Evolutionary conservation across 1,140 invertebrate genomes (phyloP).

Genomic region (Thalassaphorura encarpata): DNA sequence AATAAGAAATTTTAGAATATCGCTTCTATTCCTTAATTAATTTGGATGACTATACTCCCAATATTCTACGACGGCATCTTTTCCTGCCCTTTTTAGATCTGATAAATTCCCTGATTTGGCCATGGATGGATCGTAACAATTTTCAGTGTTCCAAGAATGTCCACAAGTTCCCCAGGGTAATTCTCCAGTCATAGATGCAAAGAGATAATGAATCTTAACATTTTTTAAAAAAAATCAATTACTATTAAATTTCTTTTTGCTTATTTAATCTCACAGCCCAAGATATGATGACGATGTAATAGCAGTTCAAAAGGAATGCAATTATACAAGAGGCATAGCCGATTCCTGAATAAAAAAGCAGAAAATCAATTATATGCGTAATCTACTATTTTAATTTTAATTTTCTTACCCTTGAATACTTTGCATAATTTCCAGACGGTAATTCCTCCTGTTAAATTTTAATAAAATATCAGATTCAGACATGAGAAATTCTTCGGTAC

Average conservation of each 20-base stretch:
- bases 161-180: slow-evolving; percentile 49
- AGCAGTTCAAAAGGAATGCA: slow-evolving; percentile 46
- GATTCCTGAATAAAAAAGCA: slow-evolving; percentile 38
- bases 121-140: slow-evolving; percentile 32
- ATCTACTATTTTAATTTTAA: not conserved
- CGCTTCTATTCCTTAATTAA: slow-evolving; percentile 1
- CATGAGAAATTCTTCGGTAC: no score
- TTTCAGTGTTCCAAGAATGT: slow-evolving; percentile 42
- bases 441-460: no score
- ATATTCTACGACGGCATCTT: slow-evolving; percentile 36
- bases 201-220: slow-evolving; percentile 42
- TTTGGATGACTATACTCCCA: slow-evolving; percentile 34
- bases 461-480: no score
- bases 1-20: slow-evolving; percentile 6
- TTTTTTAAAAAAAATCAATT: not conserved
- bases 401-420: slow-evolving; percentile 39
- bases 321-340: slow-evolving; percentile 49
- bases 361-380: not conserved
- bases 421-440: slow-evolving; percentile 43
- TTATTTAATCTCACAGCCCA: slow-evolving; percentile 39
- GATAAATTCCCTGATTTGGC: slow-evolving; percentile 8
- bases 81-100: slow-evolving; percentile 11
- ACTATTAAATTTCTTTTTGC: not conserved
- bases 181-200: slow-evolving; percentile 44
- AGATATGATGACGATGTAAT: slow-evolving; percentile 50